These are phyloP conservation scores for Chaenodraco wilsoni DNA, from an alignment of 2,797 vertebrate genomes.

Conservation along the genomic window DNA sequence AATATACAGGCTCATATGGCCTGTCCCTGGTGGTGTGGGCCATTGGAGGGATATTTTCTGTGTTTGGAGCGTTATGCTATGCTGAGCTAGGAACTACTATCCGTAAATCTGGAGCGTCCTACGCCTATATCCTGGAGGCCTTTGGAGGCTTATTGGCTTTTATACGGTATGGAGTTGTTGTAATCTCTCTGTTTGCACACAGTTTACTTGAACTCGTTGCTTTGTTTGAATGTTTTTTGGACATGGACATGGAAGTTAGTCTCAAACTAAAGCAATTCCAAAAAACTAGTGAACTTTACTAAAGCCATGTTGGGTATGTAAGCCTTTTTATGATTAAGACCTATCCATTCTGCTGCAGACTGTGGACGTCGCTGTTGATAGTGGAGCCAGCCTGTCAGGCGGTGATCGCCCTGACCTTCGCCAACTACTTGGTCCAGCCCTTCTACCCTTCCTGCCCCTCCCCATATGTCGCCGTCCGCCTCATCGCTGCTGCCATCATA, in stretches of 20 bases:
- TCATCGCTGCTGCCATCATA: slow-evolving; percentile 85
- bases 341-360: slow-evolving; percentile 42
- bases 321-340: not conserved
- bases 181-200: not conserved
- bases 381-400: slow-evolving; percentile 87
- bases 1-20: slow-evolving; percentile 83
- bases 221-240: too few species aligned
- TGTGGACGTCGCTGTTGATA: slow-evolving; percentile 87
- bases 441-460: slow-evolving; percentile 83
- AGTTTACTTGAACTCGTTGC: not conserved
- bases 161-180: slow-evolving; percentile 71
- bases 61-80: slow-evolving; percentile 86
- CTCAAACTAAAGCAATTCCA: too few species aligned
- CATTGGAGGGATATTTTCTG: slow-evolving; percentile 85
- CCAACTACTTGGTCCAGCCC: slow-evolving; percentile 85
- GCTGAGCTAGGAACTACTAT: slow-evolving; percentile 88
- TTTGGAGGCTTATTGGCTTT: slow-evolving; percentile 87
- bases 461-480: slow-evolving; percentile 80
- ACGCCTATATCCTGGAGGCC: slow-evolving; percentile 86
- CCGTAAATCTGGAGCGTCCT: slow-evolving; percentile 86
- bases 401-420: slow-evolving; percentile 87
- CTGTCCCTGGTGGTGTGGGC: slow-evolving; percentile 85
- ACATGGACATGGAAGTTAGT: too few species aligned
- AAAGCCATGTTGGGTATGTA: not conserved
- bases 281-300: not conserved